Evolutionary conservation across 2,797 vertebrate species (phyloP).

Genomic region (Pangasius larnaudii): DNA sequence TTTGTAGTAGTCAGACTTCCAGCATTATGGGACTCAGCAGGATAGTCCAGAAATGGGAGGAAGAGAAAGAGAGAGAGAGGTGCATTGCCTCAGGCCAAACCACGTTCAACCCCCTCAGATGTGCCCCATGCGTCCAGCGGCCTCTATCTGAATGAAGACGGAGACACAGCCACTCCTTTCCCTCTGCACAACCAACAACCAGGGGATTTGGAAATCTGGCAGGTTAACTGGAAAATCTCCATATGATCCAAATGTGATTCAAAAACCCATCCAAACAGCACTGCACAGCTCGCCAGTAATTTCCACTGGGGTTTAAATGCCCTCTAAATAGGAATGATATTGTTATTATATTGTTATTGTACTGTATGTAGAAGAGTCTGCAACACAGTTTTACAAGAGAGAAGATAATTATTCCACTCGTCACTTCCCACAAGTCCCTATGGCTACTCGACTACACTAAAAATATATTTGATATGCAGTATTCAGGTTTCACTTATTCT

Average conservation of each 20-base stretch:
- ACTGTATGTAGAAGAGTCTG: constrained; percentile 17
- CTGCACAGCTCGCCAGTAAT: constrained; percentile 32
- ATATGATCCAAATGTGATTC: constrained; percentile 65
- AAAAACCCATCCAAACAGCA: constrained; percentile 54
- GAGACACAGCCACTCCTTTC: constrained; percentile 29
- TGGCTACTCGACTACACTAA: constrained; percentile 20
- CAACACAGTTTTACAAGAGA: constrained; percentile 31
- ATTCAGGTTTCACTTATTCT: background rate
- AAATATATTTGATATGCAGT: constrained; percentile 34
- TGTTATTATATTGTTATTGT: constrained; percentile 52
- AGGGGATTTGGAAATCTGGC: constrained; percentile 62
- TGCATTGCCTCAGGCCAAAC: constrained; percentile 50
- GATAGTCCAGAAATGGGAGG: constrained; percentile 71
- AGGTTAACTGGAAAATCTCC: constrained; percentile 64
- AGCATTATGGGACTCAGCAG: constrained; percentile 84
- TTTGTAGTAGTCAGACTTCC: constrained; percentile 64
- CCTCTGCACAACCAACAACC: constrained; percentile 45
- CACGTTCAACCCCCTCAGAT: constrained; percentile 51
- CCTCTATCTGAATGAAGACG: constrained; percentile 50
- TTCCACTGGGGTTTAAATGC: constrained; percentile 51
- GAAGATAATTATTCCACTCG: constrained; percentile 34
- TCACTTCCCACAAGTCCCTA: constrained; percentile 16
- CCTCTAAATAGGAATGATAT: constrained; percentile 45
- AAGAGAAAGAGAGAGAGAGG: constrained; percentile 21
- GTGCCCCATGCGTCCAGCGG: constrained; percentile 45